Conservation (phyloP, 2,113 vertebrate genomes). For the Clarias macrocephalus region DNA sequence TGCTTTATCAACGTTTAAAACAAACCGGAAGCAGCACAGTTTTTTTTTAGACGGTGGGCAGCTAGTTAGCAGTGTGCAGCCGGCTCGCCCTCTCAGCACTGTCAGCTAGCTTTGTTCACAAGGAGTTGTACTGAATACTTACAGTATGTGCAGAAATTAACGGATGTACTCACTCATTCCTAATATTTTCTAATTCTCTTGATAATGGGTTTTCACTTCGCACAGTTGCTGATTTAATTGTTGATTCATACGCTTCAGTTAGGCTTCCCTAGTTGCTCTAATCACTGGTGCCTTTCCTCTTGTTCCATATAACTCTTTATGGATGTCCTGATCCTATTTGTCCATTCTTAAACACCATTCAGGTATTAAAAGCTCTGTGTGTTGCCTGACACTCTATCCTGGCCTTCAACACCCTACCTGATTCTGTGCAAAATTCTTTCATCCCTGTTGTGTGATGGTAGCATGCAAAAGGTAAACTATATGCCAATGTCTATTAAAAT, state of each 20-base stretch:
- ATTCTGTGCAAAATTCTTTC: not conserved
- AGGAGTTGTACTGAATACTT: not conserved
- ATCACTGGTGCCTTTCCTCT: not conserved
- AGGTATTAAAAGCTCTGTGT: not conserved
- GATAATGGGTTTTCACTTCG: not conserved
- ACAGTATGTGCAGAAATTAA: not conserved
- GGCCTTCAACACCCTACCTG: not conserved
- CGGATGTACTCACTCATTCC: not conserved
- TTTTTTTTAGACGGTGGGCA: no score
- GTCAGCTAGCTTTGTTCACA: not conserved
- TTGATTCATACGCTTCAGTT: not conserved
- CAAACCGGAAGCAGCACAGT: not conserved
- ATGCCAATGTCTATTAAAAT: not conserved
- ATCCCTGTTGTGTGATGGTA: not conserved
- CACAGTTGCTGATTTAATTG: not conserved
- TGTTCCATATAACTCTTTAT: not conserved
- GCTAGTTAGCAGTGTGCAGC: not conserved
- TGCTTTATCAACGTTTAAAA: not conserved
- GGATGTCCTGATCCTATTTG: not conserved
- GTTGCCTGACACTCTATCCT: not conserved
- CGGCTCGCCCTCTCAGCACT: no score
- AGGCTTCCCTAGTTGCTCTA: not conserved
- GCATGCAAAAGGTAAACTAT: not conserved
- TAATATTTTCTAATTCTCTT: not conserved
- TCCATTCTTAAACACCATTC: not conserved